A percentile compares a stretch with the other conserved stretches of the same genome.
Evolutionary conservation across 2,797 vertebrate genomes (phyloP).

Genomic region (Poeciliopsis gracilis): DNA sequence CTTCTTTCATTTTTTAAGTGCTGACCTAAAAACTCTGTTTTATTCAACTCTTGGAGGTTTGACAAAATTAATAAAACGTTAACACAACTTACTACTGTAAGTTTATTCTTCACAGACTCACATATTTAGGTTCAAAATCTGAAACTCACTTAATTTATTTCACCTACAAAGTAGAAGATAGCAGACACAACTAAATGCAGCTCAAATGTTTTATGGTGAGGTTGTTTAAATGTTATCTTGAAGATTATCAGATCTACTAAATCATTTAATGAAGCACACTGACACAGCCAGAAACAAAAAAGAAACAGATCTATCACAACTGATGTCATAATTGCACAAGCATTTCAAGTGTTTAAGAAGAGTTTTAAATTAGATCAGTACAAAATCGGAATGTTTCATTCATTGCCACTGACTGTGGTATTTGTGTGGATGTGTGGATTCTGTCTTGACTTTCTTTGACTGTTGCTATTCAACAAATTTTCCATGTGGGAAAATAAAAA

Average conservation of each 20-base stretch:
- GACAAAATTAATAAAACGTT: no score
- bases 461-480: neutral
- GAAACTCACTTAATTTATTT: no score
- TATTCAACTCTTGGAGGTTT: no score
- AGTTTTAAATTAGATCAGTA: neutral
- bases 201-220: no score
- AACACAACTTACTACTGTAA: no score
- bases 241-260: neutral
- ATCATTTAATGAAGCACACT: neutral
- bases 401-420: neutral
- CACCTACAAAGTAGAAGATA: no score
- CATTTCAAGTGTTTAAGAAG: neutral
- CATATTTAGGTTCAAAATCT: no score
- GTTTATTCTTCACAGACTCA: no score
- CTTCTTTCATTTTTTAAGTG: no score
- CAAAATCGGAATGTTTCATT: neutral
- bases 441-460: neutral
- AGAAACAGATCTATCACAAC: neutral
- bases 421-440: neutral
- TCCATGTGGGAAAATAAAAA: neutral
- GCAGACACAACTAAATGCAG: no score
- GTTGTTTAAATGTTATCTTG: neutral
- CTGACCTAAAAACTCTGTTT: no score
- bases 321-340: neutral
- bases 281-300: neutral